Evolutionary conservation across 2,888 invertebrate genomes (phyloP).

Genomic region (Dorcus parallelipipedus): DNA sequence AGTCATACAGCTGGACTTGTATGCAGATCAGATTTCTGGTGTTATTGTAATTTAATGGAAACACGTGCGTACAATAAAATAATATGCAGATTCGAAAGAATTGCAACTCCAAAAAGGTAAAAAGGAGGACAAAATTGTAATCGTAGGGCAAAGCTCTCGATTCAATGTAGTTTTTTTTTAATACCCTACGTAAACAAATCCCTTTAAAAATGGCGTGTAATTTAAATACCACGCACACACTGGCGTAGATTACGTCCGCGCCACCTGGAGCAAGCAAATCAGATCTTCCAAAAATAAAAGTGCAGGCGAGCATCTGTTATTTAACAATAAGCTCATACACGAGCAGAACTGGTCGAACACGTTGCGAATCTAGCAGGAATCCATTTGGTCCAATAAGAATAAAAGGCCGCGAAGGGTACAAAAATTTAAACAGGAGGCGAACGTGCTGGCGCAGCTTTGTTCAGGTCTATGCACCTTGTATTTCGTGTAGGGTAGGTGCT

Average conservation of each 20-base stretch:
- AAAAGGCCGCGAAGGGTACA: conserved; percentile 14
- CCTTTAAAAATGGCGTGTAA: conserved; percentile 39
- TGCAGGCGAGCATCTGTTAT: conserved; percentile 22
- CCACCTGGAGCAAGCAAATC: conserved; percentile 34
- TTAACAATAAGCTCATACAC: conserved; percentile 22
- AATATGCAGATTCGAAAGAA: not conserved
- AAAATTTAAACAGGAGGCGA: not conserved
- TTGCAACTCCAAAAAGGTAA: no score
- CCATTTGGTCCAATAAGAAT: conserved; percentile 28
- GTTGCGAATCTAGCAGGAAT: conserved; percentile 26
- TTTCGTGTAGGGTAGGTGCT: not conserved
- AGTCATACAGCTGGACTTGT: conserved; percentile 14
- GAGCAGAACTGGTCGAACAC: conserved; percentile 32
- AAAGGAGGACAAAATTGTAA: no score
- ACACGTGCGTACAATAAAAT: not conserved
- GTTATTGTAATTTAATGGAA: not conserved
- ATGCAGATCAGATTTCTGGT: conserved; percentile 15
- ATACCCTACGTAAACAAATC: conserved; percentile 16
- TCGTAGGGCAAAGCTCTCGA: no score
- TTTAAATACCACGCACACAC: conserved; percentile 6
- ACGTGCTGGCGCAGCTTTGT: not conserved
- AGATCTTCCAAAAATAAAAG: conserved; percentile 20
- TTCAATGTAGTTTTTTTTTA: no score
- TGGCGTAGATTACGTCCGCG: conserved; percentile 25
- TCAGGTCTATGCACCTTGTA: conserved; percentile 13